Conservation (phyloP, 2,113 vertebrate genomes). For the Balaenoptera acutorostrata region DNA sequence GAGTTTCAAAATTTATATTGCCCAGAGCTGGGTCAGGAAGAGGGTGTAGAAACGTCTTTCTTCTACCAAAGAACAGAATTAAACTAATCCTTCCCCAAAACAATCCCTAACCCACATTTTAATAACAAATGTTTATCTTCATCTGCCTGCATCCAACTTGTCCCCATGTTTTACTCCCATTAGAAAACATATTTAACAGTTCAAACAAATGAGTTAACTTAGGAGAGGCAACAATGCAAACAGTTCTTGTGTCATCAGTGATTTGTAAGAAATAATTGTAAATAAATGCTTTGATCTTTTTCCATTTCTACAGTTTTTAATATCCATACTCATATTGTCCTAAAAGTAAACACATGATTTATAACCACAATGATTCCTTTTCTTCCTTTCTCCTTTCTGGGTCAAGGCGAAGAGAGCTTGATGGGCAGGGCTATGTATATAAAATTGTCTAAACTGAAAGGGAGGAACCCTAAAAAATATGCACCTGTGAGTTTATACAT, state of each 20-base stretch:
- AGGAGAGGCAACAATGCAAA: background rate
- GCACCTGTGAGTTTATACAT: background rate
- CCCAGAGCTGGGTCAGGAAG: background rate
- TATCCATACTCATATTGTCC: background rate
- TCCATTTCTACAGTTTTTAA: background rate
- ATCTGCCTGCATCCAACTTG: background rate
- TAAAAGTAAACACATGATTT: background rate
- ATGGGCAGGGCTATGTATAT: background rate
- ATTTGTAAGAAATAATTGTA: background rate
- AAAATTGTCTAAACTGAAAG: background rate
- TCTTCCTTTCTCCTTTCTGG: background rate
- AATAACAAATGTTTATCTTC: background rate
- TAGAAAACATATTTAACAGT: background rate
- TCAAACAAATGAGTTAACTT: background rate
- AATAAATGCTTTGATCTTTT: background rate
- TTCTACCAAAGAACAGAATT: background rate
- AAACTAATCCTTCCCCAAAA: background rate
- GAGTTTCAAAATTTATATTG: slow-evolving; percentile 1
- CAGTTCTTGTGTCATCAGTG: background rate
- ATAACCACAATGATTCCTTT: background rate
- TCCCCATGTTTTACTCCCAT: background rate
- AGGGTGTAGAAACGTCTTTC: background rate
- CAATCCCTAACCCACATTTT: background rate
- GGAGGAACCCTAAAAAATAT: background rate
- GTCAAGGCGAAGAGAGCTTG: background rate